These are phyloP conservation scores for Chaetodon auriga DNA, from an alignment of 2,113 vertebrate genomes.

Conservation along the genomic window DNA sequence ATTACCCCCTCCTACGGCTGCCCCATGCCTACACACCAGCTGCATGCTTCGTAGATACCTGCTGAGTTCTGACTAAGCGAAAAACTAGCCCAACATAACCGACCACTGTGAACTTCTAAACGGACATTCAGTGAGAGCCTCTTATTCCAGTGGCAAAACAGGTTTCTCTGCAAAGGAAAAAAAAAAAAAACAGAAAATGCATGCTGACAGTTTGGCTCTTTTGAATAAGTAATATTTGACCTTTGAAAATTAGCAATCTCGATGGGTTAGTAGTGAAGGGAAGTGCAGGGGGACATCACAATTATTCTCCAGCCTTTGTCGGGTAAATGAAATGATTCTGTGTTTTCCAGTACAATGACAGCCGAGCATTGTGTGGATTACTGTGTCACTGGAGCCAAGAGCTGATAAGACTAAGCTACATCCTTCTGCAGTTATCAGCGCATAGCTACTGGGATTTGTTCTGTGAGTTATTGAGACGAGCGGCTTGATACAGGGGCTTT, in stretches of 20 bases:
- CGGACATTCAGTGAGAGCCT: constrained; percentile 16
- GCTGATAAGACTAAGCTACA: constrained; percentile 85
- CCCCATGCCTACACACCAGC: constrained; percentile 18
- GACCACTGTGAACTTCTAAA: constrained; percentile 24
- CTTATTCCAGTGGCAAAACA: constrained; percentile 30
- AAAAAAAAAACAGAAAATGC: neutral
- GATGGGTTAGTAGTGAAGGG: constrained; percentile 28
- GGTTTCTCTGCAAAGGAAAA: constrained; percentile 10
- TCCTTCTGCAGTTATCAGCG: constrained; percentile 79
- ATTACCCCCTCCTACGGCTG: constrained; percentile 29
- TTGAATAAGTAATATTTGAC: constrained; percentile 49
- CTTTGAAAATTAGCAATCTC: constrained; percentile 57
- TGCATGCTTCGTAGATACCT: constrained; percentile 28
- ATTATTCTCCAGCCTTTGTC: constrained; percentile 65
- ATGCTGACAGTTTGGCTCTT: constrained; percentile 27
- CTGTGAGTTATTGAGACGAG: constrained; percentile 72
- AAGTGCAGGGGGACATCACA: constrained; percentile 44
- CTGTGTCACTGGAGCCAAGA: constrained; percentile 76
- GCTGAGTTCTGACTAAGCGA: constrained; percentile 31
- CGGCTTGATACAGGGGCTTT: constrained; percentile 71
- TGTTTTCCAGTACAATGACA: constrained; percentile 72
- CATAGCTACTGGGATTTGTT: constrained; percentile 73
- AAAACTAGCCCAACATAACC: constrained; percentile 12
- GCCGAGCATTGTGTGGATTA: constrained; percentile 81
- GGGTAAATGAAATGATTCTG: constrained; percentile 70